Evolutionary conservation across 2,888 invertebrate genomes (phyloP), one percentile per base, ranked within the genome.

Genomic region (Allolobophora icterica): DNA sequence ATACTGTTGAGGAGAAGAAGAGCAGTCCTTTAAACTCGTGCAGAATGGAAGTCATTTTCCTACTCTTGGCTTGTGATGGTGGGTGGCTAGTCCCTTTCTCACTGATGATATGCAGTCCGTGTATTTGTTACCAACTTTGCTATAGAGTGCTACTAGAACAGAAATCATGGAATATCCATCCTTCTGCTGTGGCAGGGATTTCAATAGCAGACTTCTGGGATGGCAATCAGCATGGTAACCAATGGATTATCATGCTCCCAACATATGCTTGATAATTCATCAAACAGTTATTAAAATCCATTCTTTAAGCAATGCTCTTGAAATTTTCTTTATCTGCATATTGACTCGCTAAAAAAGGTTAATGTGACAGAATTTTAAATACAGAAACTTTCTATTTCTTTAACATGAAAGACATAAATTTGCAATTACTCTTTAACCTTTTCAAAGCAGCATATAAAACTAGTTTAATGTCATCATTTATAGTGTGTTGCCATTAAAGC

Each of bases 201-300:
- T 71, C 30, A 71, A n/a, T 13, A 71, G 24, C 30, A 30, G 8
- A 71, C n/a, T 71, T 71, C n/a, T 71, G 8, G n/a, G 71, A 8
- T 71, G n/a, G n/a, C n/a, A 58, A 24, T 58, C 58, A 71, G 8
- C n/a, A 71, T 71, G n/a, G n/a, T n/a, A 71, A 71, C 30, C 52
- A 52, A 52, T 4, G 24, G 24, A 52, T 24, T 52, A 52, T 52
- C 71, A 71, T n/a, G n/a, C 30, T n/a, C 71, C n/a, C 71, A 5
- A 71, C n/a, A 71, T 71, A 71, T 71, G 30, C 30, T n/a, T 71
- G 71, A n/a, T n/a, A 71, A 71, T n/a, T 30, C 30, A 30, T 71
- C n/a, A 71, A 71, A 71, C 71, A 71, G 71, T 8, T n/a, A 71
- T 71, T 71, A n/a, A 71, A 71, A 71, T 71, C n/a, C 71, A 71